Evolutionary conservation across 2,888 invertebrate genomes (phyloP).

Genomic region (Papilio protenor): DNA sequence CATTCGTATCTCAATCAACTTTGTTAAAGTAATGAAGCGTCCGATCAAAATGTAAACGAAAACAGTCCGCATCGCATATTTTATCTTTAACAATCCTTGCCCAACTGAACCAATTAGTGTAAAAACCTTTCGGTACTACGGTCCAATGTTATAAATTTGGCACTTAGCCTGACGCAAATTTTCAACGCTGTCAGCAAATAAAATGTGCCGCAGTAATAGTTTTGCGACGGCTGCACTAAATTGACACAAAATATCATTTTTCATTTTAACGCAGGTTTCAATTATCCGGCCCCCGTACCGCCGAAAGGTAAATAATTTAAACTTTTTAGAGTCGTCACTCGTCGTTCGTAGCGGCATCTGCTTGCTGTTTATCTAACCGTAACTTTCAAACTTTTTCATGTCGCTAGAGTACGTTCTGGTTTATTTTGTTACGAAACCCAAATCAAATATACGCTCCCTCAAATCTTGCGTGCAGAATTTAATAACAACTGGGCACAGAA

Average conservation of each 20-base stretch:
- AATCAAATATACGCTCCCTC: constrained; percentile 4
- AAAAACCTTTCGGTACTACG: constrained; percentile 77
- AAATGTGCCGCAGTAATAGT: constrained; percentile 78
- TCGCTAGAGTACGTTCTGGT: constrained; percentile 30
- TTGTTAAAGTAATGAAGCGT: constrained; percentile 71
- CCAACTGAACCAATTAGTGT: constrained; percentile 80
- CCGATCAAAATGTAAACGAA: constrained; percentile 82
- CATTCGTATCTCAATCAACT: constrained; percentile 57
- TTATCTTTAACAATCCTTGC: constrained; percentile 83
- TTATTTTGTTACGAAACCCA: constrained; percentile 31
- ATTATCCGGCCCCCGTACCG: constrained; percentile 51
- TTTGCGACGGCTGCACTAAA: constrained; percentile 73
- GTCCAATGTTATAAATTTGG: constrained; percentile 82
- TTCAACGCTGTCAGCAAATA: constrained; percentile 80
- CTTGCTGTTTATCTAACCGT: constrained; percentile 34
- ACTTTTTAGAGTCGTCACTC: constrained; percentile 40
- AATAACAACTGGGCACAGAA: neutral
- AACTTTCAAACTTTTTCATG: constrained; percentile 38
- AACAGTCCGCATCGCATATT: constrained; percentile 81
- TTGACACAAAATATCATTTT: constrained; percentile 69
- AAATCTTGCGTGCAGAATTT: constrained; percentile 13
- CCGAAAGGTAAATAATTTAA: constrained; percentile 41
- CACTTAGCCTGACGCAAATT: constrained; percentile 84
- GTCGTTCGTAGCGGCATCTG: constrained; percentile 31
- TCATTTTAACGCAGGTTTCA: constrained; percentile 64